Conservation (phyloP, 2,797 vertebrate genomes). For the Spinus pinus region DNA sequence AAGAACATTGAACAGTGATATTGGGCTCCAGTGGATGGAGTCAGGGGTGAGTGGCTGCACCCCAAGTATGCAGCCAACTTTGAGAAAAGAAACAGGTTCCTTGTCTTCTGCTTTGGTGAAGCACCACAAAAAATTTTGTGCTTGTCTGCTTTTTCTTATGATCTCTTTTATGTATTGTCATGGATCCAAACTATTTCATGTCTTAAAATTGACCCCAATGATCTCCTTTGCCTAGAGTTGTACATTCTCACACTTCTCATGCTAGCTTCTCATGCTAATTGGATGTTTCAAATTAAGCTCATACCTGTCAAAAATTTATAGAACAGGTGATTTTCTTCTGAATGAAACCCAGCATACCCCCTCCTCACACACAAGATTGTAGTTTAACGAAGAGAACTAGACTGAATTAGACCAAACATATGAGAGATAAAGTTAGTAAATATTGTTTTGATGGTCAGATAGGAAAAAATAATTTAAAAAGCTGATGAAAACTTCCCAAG, state of each 20-base stretch:
- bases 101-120: not conserved
- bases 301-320: not conserved
- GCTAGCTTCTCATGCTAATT: not conserved
- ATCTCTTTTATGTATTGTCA: not conserved
- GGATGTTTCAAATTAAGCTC: not conserved
- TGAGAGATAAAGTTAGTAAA: not conserved
- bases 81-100: not conserved
- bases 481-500: accelerated
- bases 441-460: not conserved
- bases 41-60: not conserved
- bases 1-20: not conserved
- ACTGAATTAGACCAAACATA: not conserved
- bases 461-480: not conserved
- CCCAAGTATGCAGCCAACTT: not conserved
- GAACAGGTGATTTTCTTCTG: not conserved
- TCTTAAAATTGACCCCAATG: not conserved
- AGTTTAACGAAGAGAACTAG: not conserved
- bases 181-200: not conserved
- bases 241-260: not conserved
- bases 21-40: not conserved
- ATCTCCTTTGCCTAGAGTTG: not conserved
- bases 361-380: not conserved
- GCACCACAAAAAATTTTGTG: not conserved
- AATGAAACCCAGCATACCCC: not conserved
- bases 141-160: not conserved